Evolutionary conservation across 37 sponge, comb jelly and placozoan species (phyloP), one percentile per base, ranked within the genome.

Genomic region (Oscarella lobularis): DNA sequence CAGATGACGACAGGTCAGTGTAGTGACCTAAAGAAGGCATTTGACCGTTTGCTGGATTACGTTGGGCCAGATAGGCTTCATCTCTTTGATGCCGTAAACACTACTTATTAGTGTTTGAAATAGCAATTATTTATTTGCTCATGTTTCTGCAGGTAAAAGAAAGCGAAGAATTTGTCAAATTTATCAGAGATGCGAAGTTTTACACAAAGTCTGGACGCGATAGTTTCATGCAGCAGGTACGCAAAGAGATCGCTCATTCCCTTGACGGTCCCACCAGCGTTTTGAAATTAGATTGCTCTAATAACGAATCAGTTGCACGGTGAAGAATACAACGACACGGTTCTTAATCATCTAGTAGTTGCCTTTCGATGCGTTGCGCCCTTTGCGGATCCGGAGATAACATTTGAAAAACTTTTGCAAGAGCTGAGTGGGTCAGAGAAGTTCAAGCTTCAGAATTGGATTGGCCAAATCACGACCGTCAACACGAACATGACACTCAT

Each of bases 161-260:
- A 1, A 81, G 81, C 77, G 82, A 34, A 31, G 86, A 77, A 33
- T 81, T 85, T 74, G 77, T 76, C 55, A 41, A 77, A 66, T 85
- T 85, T 41, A 30, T 80, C 0, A 2, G 40, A 69, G 39, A 5
- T 2, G 76, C 66, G 37, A 36, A 41, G 30, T 31, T 82, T 29
- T 1, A n/a, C 9, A 33, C 3, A 3, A 79, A 79, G 35, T 33
- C 35, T 77, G 76, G 55, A 4, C 76, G 69, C 34, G 20, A 20
- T 20, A 48, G 60, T 20, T 48, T 48, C 20, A 27, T 48, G 9
- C 60, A 48, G 20, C 60, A 31, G 31, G 55, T 48, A 65, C 33
- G 41, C 30, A 48, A 76, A 38, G 2, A 20, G 2, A 3, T 39
- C 40, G 29, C 3, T 66, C 2, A 14, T 76, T 27, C 3, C n/a